These are phyloP conservation scores for Drosophila watanabei DNA, from an alignment of 1,140 invertebrate genomes.

Conservation along the genomic window DNA sequence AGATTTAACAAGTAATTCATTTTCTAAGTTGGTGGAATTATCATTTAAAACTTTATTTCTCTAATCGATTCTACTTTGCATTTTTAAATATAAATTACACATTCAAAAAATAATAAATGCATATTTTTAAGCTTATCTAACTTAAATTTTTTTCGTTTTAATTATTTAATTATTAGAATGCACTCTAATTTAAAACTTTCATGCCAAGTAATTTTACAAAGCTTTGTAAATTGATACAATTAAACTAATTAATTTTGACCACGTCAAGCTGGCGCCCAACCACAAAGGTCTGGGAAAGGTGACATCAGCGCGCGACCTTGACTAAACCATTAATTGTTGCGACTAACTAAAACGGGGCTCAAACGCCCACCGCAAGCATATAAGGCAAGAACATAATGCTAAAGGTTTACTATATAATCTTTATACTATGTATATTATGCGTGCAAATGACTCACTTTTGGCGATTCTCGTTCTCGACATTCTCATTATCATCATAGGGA, in stretches of 20 bases:
- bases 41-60: background rate
- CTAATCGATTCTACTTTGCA: no score
- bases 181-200: background rate
- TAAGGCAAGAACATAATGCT: background rate
- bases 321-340: constrained; percentile 20
- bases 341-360: constrained; percentile 28
- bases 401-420: background rate
- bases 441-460: constrained; percentile 50
- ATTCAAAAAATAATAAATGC: no score
- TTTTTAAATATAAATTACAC: no score
- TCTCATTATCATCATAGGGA: constrained; percentile 38
- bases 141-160: no score
- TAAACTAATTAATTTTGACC: constrained; percentile 17
- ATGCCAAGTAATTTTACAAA: no score
- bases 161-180: no score
- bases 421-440: background rate
- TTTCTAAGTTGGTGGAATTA: background rate
- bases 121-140: no score
- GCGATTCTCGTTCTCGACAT: constrained; percentile 36
- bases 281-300: constrained; percentile 39
- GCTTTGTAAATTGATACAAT: constrained; percentile 7
- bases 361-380: constrained; percentile 26
- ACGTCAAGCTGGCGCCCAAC: background rate
- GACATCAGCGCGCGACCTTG: constrained; percentile 72
- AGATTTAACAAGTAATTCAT: background rate